Conservation (phyloP, 2,113 vertebrate genomes). For the Sakesphorus luctuosus region DNA sequence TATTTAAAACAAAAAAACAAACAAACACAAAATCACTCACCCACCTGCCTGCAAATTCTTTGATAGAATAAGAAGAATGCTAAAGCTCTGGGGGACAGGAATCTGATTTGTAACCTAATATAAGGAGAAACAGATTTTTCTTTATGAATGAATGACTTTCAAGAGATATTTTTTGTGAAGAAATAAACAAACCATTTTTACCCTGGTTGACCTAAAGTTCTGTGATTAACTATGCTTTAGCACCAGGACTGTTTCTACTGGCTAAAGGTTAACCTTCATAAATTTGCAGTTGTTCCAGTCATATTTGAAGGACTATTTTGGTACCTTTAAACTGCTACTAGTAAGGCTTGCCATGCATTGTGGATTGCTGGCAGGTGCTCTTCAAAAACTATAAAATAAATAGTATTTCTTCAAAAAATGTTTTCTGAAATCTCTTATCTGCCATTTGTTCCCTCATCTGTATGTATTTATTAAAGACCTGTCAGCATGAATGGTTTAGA, state of each 20-base stretch:
- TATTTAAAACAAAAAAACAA: not conserved
- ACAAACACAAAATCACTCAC: not conserved
- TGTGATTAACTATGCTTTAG: not conserved
- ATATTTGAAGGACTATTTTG: not conserved
- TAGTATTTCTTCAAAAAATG: not conserved
- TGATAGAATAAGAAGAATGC: not conserved
- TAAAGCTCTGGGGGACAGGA: not conserved
- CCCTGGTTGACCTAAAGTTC: not conserved
- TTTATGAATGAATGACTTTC: not conserved
- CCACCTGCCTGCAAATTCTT: not conserved
- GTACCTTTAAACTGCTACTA: not conserved
- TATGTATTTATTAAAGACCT: not conserved
- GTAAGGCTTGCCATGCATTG: not conserved
- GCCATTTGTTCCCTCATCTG: not conserved
- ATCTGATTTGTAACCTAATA: not conserved
- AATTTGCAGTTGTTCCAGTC: not conserved
- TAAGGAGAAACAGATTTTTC: not conserved
- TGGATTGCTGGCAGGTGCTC: not conserved
- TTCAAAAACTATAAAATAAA: not conserved
- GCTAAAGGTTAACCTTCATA: not conserved
- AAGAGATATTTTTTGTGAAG: not conserved
- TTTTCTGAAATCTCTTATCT: not conserved
- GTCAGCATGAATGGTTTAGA: not conserved
- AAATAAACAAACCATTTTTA: not conserved
- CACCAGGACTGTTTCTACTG: not conserved